Base-by-base conservation (phyloP, 2,888 invertebrate species). In the Entomobrya multifasciata region DNA sequence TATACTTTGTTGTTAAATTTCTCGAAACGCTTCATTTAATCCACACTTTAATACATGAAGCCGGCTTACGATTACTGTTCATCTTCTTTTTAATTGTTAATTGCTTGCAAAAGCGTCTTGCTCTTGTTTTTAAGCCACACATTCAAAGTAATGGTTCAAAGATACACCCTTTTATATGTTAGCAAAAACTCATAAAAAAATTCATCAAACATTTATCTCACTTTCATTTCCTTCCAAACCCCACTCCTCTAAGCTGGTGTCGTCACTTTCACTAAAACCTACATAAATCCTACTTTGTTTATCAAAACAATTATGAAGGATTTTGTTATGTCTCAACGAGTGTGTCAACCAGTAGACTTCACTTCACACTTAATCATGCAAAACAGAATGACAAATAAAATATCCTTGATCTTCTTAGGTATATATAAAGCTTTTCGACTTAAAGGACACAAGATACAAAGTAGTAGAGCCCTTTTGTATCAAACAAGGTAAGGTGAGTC, bases 251-350 rank as follows among this genome's bases (percentile, higher is more conserved):
- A n/a, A n/a, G n/a, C 22, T 47, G 70, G 20, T 2, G 47, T 49
- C 76, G 62, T 65, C 83, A 76, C 83, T 83, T 83, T 83, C 83
- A 83, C 83, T 65, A 83, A 83, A 83, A 76, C 65, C 76, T 49
- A 83, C 76, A 76, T 30, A 74, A 47, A 80, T 20, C 20, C 65
- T 65, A n/a, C n/a, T n/a, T 20, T 30, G 1, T 30, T 15, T 62
- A n/a, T n/a, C n/a, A n/a, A 15, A 15, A 25, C 57, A 22, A 22
- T 57, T 57, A 1, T 41, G 41, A 65, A 65, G 11, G 13, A 41
- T 65, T 62, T n/a, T 30, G 13, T n/a, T 20, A 41, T 65, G 41
- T 2, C 65, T 65, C 36, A 65, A 41, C 65, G 41, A 41, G 20
- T 30, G 15, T 62, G 20, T 62, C 62, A 60, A 2, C 60, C n/a